These are phyloP conservation scores for fruit fly (Drosophila melanogaster) DNA, from an alignment of 1,140 invertebrate genomes.

Conservation along the genomic window DNA sequence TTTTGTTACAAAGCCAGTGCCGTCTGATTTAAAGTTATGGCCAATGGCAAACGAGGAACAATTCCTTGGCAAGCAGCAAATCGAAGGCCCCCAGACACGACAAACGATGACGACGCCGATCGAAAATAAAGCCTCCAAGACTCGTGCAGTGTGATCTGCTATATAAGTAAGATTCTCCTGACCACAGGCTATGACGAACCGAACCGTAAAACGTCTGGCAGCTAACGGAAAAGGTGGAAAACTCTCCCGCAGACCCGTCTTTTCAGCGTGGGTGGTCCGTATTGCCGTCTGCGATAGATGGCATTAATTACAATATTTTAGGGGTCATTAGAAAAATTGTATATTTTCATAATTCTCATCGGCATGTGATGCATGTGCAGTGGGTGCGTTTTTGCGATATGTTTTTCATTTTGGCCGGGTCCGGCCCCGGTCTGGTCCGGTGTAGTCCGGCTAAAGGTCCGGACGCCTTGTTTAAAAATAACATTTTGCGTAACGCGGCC, in stretches of 20 bases:
- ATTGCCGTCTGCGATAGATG: conserved; percentile 4
- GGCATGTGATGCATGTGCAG: conserved; percentile 11
- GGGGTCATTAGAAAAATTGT: conserved; percentile 33
- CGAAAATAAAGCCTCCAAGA: conserved; percentile 57
- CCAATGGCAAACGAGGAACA: conserved; percentile 9
- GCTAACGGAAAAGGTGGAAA: conserved; percentile 14
- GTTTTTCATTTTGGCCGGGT: conserved; percentile 25
- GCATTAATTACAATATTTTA: conserved; percentile 32
- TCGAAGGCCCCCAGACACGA: conserved; percentile 31
- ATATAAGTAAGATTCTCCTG: conserved; percentile 6
- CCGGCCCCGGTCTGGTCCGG: conserved; percentile 48
- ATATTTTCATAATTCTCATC: conserved; percentile 16
- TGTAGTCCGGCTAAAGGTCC: conserved; percentile 60
- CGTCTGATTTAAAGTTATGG: conserved; percentile 12
- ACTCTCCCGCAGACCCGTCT: not conserved
- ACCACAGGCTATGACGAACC: conserved; percentile 23
- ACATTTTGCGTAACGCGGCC: conserved; percentile 78
- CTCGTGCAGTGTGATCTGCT: conserved; percentile 4
- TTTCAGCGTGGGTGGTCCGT: conserved; percentile 14
- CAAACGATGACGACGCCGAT: conserved; percentile 56
- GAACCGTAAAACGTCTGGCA: conserved; percentile 4
- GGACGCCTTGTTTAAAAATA: conserved; percentile 78
- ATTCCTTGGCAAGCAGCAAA: conserved; percentile 48
- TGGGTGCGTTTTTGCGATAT: conserved; percentile 13
- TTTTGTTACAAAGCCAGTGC: not conserved